Percentiles rank a stretch among this genome's conserved stretches.
Evolutionary conservation across 1,140 invertebrate genomes (phyloP).

Genomic region (Platorchestia sp.): DNA sequence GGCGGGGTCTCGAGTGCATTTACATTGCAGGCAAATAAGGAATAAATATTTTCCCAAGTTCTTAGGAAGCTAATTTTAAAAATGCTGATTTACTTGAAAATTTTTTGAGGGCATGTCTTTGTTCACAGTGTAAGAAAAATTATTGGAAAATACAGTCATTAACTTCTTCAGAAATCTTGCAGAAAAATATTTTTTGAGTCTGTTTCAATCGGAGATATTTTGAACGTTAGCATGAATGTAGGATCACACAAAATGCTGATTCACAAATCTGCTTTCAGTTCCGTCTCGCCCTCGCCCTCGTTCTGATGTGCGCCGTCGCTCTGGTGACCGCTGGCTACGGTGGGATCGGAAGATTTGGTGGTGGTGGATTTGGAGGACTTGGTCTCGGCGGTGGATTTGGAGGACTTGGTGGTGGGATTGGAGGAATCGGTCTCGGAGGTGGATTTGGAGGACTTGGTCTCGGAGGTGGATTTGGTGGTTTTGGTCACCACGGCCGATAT

Average conservation of each 20-base stretch:
- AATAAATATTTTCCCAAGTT: too few species aligned
- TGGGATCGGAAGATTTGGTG: background rate
- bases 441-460: background rate
- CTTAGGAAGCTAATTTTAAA: too few species aligned
- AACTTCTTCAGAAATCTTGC: too few species aligned
- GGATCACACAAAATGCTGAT: background rate
- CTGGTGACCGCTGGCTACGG: background rate
- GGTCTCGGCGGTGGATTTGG: background rate
- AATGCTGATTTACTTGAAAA: too few species aligned
- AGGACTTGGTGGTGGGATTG: background rate
- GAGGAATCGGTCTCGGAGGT: background rate
- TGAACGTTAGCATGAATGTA: background rate
- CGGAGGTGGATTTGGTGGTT: background rate
- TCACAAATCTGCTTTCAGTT: background rate
- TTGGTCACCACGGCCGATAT: background rate
- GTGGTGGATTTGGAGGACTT: background rate
- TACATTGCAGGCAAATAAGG: too few species aligned
- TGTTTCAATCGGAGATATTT: background rate
- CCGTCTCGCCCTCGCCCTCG: slow-evolving; percentile 1
- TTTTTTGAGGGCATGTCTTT: too few species aligned
- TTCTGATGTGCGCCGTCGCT: background rate
- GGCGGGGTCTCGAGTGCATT: too few species aligned
- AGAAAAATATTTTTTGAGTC: background rate
- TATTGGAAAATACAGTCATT: too few species aligned
- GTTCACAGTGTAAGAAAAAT: too few species aligned